Conservation (phyloP, 1,140 invertebrate genomes). For the Diuraphis noxia region DNA sequence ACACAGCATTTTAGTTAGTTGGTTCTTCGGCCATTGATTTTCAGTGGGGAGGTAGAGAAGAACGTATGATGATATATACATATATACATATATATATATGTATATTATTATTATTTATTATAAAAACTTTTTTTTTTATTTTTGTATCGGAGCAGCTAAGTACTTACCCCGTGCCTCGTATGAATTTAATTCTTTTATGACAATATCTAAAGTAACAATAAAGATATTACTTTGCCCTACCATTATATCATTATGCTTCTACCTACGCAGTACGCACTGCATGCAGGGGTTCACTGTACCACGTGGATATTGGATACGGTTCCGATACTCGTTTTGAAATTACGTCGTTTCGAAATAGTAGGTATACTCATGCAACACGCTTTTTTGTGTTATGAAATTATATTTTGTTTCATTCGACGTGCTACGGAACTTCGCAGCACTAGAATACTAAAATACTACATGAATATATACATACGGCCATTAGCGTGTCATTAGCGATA, state of each 20-base stretch:
- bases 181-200: background rate
- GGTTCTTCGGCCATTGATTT: background rate
- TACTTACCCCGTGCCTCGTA: background rate
- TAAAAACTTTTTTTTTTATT: background rate
- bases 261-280: background rate
- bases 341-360: background rate
- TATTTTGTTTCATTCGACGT: background rate
- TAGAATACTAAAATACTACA: too few species aligned
- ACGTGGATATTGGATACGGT: background rate
- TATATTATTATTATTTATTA: too few species aligned
- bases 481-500: too few species aligned
- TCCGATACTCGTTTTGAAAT: background rate
- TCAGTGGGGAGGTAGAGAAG: background rate
- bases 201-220: background rate
- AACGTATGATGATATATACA: background rate
- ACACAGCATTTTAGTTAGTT: background rate
- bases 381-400: background rate
- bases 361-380: background rate
- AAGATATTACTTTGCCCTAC: background rate
- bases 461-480: background rate
- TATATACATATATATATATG: too few species aligned
- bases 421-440: background rate
- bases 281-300: background rate
- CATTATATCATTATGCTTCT: background rate
- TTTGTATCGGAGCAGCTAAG: background rate